Evolutionary conservation across 2,113 vertebrate species (phyloP).

Genomic region (Brachyistius frenatus): DNA sequence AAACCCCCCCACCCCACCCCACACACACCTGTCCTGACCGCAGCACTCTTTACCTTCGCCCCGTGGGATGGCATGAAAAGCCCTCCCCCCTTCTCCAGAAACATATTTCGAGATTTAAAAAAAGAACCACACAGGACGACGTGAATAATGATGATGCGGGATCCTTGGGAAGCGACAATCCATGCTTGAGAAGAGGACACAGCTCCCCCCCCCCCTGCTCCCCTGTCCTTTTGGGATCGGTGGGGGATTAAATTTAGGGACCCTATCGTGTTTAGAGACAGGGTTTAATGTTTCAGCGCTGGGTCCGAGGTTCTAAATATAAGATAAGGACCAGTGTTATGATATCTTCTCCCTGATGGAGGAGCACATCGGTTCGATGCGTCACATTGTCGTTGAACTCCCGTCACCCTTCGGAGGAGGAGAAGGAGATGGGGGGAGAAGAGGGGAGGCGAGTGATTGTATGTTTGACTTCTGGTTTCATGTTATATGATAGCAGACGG

Average conservation of each 20-base stretch:
- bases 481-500: conserved; percentile 51
- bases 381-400: conserved; percentile 74
- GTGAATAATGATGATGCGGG: conserved; percentile 50
- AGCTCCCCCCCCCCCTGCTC: background rate
- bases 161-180: conserved; percentile 53
- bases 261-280: conserved; percentile 86
- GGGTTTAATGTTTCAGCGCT: conserved; percentile 91
- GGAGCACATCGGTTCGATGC: conserved; percentile 53
- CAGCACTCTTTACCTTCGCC: conserved; percentile 5
- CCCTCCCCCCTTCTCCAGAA: background rate
- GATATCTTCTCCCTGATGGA: conserved; percentile 87
- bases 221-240: conserved; percentile 80
- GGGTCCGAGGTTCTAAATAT: conserved; percentile 91
- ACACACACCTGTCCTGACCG: background rate
- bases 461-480: conserved; percentile 67
- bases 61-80: background rate
- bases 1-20: too few relatives aligned
- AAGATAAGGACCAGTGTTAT: conserved; percentile 86
- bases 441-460: conserved; percentile 43
- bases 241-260: conserved; percentile 88
- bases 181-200: conserved; percentile 47
- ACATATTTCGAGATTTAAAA: conserved; percentile 30
- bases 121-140: background rate
- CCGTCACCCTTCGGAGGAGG: conserved; percentile 6
- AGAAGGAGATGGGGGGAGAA: background rate